These are phyloP conservation scores for Microplitis manilae DNA, from an alignment of 2,888 invertebrate genomes.

Conservation along the genomic window DNA sequence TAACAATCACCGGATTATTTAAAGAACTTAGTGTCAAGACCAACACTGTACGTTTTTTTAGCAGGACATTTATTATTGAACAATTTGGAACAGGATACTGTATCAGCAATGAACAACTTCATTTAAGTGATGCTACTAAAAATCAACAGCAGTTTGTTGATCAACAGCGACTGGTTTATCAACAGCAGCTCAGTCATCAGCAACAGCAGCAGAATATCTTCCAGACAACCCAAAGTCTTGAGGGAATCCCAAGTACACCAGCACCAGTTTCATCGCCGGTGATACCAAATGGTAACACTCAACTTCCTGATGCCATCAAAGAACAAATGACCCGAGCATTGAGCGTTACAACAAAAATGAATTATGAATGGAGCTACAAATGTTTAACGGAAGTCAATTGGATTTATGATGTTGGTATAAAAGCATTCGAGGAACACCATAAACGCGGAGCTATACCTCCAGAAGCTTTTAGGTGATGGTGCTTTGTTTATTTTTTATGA, in stretches of 20 bases:
- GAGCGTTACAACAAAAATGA: conserved; percentile 86
- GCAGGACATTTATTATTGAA: conserved; percentile 84
- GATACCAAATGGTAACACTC: conserved; percentile 43
- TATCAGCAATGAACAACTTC: conserved; percentile 88
- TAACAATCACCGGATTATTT: conserved; percentile 90
- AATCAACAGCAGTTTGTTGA: conserved; percentile 72
- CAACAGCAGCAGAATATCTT: too few relatives aligned
- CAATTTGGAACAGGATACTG: conserved; percentile 87
- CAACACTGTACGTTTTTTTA: conserved; percentile 78
- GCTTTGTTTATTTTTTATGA: not conserved
- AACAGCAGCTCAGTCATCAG: conserved; percentile 29
- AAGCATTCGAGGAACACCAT: conserved; percentile 85
- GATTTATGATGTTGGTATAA: conserved; percentile 85
- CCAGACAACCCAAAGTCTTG: too few relatives aligned
- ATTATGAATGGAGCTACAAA: conserved; percentile 80
- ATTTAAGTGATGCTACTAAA: conserved; percentile 82
- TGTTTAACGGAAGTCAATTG: conserved; percentile 92
- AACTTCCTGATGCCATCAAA: conserved; percentile 67
- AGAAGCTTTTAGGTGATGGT: conserved; percentile 85
- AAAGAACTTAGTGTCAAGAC: conserved; percentile 78
- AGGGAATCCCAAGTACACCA: too few relatives aligned
- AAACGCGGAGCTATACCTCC: conserved; percentile 86
- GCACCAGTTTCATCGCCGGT: not conserved
- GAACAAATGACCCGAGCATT: conserved; percentile 83
- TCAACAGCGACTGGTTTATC: not conserved